A percentile compares a stretch with the other conserved stretches of the same genome.
Conservation (phyloP, 2,888 invertebrate genomes). For the Hydraecia micacea region DNA sequence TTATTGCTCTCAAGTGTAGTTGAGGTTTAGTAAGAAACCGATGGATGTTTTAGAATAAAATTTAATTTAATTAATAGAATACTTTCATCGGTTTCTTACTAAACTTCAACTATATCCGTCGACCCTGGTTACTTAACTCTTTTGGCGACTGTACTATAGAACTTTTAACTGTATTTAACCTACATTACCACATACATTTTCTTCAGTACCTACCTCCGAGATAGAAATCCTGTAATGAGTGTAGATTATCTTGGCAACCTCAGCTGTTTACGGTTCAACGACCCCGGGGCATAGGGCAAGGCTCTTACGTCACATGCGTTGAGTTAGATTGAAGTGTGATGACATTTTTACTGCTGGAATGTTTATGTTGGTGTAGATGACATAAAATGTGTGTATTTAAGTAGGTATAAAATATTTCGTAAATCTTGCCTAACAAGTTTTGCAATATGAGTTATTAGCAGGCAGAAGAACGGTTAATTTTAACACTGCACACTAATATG, state of each 20-base stretch:
- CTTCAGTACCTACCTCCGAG: neutral
- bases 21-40: too few relatives aligned
- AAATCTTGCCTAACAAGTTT: neutral
- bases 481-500: neutral
- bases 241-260: slow-evolving; percentile 17
- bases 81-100: too few relatives aligned
- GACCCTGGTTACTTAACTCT: too few relatives aligned
- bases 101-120: too few relatives aligned
- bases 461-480: neutral
- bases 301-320: slow-evolving; percentile 8
- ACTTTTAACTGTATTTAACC: too few relatives aligned
- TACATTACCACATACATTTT: neutral
- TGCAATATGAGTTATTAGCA: neutral
- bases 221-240: slow-evolving; percentile 17
- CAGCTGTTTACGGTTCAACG: slow-evolving; percentile 29
- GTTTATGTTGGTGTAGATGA: neutral
- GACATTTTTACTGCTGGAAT: slow-evolving; percentile 22
- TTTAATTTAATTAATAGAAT: too few relatives aligned
- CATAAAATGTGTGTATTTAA: neutral
- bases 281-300: slow-evolving; percentile 41
- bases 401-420: neutral
- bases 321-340: slow-evolving; percentile 3
- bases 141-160: too few relatives aligned
- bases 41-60: too few relatives aligned
- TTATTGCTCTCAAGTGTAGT: too few relatives aligned